Conservation (phyloP, 2,888 invertebrate genomes). For the Andrena praecox region DNA sequence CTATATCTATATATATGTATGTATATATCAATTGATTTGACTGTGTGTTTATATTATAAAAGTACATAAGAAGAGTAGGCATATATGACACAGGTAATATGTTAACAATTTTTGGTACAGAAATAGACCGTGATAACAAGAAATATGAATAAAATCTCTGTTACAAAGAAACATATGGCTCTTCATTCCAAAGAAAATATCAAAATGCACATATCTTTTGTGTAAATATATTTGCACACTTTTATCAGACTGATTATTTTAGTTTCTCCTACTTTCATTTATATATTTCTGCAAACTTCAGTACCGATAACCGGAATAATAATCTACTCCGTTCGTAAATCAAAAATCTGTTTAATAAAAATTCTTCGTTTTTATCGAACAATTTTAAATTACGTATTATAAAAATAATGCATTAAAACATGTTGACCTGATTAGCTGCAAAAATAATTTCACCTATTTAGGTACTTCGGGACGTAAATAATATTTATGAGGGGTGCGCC, state of each 20-base stretch:
- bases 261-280: neutral
- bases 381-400: neutral
- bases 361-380: neutral
- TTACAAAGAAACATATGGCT: slow-evolving; percentile 38
- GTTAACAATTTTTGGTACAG: slow-evolving; percentile 59
- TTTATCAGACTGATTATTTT: neutral
- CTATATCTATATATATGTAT: slow-evolving; percentile 12
- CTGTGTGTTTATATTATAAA: slow-evolving; percentile 32
- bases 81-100: slow-evolving; percentile 34
- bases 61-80: slow-evolving; percentile 19
- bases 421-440: neutral
- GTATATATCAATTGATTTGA: slow-evolving; percentile 31
- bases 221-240: neutral
- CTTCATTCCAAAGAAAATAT: slow-evolving; percentile 2
- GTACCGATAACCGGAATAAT: neutral
- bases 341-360: neutral
- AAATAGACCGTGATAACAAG: slow-evolving; percentile 46
- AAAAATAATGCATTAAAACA: neutral
- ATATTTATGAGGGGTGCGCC: neutral
- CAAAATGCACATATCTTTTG: slow-evolving; percentile 4
- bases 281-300: neutral
- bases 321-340: neutral
- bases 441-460: neutral
- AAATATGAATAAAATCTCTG: slow-evolving; percentile 55
- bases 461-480: slow-evolving; percentile 1